Conservation (phyloP, 2,888 invertebrate species). For the Caenorhabditis sp. region DNA sequence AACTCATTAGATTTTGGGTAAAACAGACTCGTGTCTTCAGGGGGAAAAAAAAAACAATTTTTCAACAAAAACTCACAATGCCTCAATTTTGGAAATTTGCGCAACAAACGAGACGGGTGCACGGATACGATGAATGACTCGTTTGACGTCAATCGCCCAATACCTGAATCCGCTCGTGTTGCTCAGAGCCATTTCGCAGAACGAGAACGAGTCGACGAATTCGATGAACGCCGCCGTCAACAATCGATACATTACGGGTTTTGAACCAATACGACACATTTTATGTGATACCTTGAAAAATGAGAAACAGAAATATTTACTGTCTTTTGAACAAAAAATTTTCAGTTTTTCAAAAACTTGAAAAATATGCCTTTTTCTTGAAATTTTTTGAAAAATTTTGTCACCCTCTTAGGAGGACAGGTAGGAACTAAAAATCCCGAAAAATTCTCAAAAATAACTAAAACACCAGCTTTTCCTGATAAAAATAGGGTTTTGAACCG, state of each 20-base stretch:
- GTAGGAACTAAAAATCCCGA: too few relatives aligned
- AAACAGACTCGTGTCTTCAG: background rate
- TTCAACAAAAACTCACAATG: background rate
- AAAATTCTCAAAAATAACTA: too few relatives aligned
- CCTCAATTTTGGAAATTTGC: background rate
- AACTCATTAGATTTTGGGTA: background rate
- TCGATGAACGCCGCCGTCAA: constrained; percentile 27
- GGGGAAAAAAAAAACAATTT: too few relatives aligned
- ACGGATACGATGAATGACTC: constrained; percentile 20
- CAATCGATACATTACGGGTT: constrained; percentile 17
- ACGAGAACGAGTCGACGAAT: constrained; percentile 14
- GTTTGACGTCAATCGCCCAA: constrained; percentile 11
- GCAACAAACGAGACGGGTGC: constrained; percentile 11
- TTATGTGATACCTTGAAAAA: constrained; percentile 16
- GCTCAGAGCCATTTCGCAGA: constrained; percentile 6
- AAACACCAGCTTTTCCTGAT: too few relatives aligned
- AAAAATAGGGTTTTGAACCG: too few relatives aligned
- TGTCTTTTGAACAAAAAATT: too few relatives aligned
- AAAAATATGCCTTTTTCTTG: too few relatives aligned
- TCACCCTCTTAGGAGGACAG: too few relatives aligned
- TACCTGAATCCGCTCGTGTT: constrained; percentile 7
- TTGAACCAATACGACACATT: constrained; percentile 16
- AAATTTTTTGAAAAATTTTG: too few relatives aligned
- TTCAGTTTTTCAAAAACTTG: too few relatives aligned
- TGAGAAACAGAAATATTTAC: too few relatives aligned